Evolutionary conservation across 2,113 vertebrate species (phyloP), one percentile per base, ranked within the genome.

Genomic region (Clinocottus analis): DNA sequence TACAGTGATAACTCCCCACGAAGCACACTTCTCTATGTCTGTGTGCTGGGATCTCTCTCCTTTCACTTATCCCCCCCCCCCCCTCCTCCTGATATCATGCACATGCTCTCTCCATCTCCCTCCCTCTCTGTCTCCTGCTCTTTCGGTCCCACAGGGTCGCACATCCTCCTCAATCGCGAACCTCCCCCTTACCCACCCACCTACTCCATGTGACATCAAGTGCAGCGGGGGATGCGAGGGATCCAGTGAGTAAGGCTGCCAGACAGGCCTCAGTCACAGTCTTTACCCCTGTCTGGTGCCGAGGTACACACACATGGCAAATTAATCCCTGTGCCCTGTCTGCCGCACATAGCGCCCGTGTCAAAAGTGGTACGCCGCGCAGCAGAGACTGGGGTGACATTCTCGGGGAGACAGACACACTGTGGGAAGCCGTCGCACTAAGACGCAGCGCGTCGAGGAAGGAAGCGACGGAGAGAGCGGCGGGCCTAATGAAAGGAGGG

Each of bases 311-410:
- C 90, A 91, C 83, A 90, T 79, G 79, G 91, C 84, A 92, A 92
- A 93, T 93, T 89, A 93, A 92, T 92, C 92, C 91, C 90, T 74
- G 69, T 75, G 89, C 91, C 90, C 92, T 79, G 85, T 84, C 89
- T 87, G 80, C 87, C 11, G 77, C 89, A 89, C 91, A 91, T 79
- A 93, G 83, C 37, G 80, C 86, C 89, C 76, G 68, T 90, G 90
- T 93, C 90, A 92, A 88, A 92, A 86, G 88, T 65, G 74, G 72
- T 82, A 55, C 31, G 58, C 84, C 37, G 80, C 45, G 72, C 58
- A 58, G 69, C 61, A 60, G 79, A 90, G 72, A 72, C 37, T 53
- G 37, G 76, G 79, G 88, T 90, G 91, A 92, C 89, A 92, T 91
- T 91, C 90, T 75, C 9, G 19, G 31, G 84, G 79, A 93, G 90